phyloP scores from a whole-genome alignment of 2,113 vertebrate genomes.

The Rutilus rutilus region DNA sequence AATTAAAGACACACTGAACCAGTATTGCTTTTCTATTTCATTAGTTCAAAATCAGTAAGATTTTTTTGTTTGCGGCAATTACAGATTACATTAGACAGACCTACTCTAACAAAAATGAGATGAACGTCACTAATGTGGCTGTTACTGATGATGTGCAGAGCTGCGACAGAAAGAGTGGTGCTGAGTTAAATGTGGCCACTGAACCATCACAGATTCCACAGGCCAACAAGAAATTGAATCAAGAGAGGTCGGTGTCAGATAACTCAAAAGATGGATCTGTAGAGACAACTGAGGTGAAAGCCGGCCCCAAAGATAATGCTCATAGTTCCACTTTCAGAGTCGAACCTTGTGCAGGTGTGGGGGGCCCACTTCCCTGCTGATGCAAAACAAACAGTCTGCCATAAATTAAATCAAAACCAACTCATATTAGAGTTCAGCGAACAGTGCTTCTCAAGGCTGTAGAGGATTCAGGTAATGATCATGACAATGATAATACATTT shows the following conservation, averaged over 20 bases:
- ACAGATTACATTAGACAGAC: neutral
- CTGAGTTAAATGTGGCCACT: conserved; percentile 23
- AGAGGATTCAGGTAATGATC: neutral
- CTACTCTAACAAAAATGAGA: conserved; percentile 2
- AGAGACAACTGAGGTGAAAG: conserved; percentile 23
- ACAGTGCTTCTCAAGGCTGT: neutral
- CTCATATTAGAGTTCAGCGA: conserved; percentile 8
- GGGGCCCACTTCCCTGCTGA: neutral
- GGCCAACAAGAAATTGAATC: conserved; percentile 8
- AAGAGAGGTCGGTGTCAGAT: conserved; percentile 21
- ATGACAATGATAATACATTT: neutral
- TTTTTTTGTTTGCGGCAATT: neutral
- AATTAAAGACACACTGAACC: neutral
- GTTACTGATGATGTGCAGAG: conserved; percentile 27
- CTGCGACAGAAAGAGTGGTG: conserved; percentile 2
- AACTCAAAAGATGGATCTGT: conserved; percentile 36
- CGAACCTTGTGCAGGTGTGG: neutral
- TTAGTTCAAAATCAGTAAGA: neutral
- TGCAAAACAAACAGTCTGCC: neutral
- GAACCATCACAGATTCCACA: conserved; percentile 25
- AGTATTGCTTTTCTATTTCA: neutral
- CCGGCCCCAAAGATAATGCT: neutral
- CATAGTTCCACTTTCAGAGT: neutral
- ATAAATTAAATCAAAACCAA: neutral
- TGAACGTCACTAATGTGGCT: conserved; percentile 4